Base-by-base conservation (phyloP, 1,140 invertebrate genomes). In the Cyclargus thomasi region DNA sequence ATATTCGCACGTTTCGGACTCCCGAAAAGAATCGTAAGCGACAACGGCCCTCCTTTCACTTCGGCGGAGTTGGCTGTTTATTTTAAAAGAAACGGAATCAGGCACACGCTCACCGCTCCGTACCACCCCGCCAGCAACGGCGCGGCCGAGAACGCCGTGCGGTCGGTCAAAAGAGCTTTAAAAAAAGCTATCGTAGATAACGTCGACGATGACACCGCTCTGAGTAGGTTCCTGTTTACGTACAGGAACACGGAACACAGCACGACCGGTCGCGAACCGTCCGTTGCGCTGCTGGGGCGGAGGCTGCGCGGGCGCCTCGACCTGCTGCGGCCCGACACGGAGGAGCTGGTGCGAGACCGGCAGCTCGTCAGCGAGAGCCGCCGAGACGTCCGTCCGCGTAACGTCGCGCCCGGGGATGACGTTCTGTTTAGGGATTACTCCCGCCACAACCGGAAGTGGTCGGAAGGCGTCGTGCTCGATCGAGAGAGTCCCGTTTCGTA, bases 31-130 rank as follows among this genome's bases (percentile, higher is more conserved):
- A 53, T 88, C 8, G 78, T 88, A 14, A 77, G 70, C 36, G 85
- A 89, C 64, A 81, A 86, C 68, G 85, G 81, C 16, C 77, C 83
- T 4, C 75, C 78, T 11, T 87, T 88, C 62, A 77, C 76, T 14
- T 81, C 78, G 17, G 21, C 72, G n/a, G 75, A 74, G 62, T 68
- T 74, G n/a, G 62, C 11, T 1, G 1, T 18, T 11, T 74, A 67
- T 67, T 66, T 76, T 11, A 36, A 64, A 36, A 53, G 47, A 8
- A 76, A 76, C 22, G 68, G 69, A 7, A 69, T 76, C 5, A 39
- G 64, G 16, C 70, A 72, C 35, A 68, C 63, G n/a, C 63, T 76
- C 18, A 66, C 64, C 16, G 62, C 74, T 29, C 66, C 70, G 0
- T 73, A 76, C 17, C 70, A 70, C 53, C 70, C 72, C 0, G 63